Evolutionary conservation across 2,888 invertebrate species (phyloP), one percentile per base, ranked within the genome.

Genomic region (Netelia fuscicornis): DNA sequence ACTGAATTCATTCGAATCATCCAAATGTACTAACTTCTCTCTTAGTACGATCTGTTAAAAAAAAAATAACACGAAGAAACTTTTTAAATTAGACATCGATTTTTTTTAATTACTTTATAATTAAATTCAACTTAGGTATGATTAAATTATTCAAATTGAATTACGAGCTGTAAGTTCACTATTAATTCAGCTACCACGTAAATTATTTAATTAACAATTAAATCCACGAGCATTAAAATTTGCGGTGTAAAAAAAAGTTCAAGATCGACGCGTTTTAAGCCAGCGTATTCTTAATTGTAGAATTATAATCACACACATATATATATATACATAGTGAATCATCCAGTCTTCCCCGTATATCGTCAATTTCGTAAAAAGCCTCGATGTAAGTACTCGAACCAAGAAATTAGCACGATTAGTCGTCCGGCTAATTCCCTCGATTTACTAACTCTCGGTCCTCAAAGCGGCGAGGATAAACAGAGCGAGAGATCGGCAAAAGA

Each of bases 321-420:
- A 48, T 48, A 48, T 11, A 3, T 48, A 48, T 48, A 48, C 1
- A 48, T 48, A 48, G 11, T 3, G 8, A 48, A 48, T 13, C 48
- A 13, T 48, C 48, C 2, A 2, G 8, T 48, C 10, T 10, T 13
- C 5, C 37, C 2, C 13, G 13, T 48, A 48, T 48, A 48, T 58
- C 17, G 17, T 9, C 23, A 1, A 1, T 20, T 10, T 1, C 58
- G 58, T 20, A 58, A 17, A 58, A 58, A 58, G 65, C 17, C 54
- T 9, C 52, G 65, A 64, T 64, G 25, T 37, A 62, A 60, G 37
- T 52, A 56, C 48, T 62, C 68, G 70, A 68, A 70, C 48, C 23
- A 60, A 68, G 71, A 84, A 84, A 84, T 84, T 84, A 82, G 82
- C 74, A 25, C 74, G 78, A 82, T 70, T 75, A 75, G 60, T 82